Base-by-base conservation (phyloP, 2,888 invertebrate species). In the Candidula unifasciata region DNA sequence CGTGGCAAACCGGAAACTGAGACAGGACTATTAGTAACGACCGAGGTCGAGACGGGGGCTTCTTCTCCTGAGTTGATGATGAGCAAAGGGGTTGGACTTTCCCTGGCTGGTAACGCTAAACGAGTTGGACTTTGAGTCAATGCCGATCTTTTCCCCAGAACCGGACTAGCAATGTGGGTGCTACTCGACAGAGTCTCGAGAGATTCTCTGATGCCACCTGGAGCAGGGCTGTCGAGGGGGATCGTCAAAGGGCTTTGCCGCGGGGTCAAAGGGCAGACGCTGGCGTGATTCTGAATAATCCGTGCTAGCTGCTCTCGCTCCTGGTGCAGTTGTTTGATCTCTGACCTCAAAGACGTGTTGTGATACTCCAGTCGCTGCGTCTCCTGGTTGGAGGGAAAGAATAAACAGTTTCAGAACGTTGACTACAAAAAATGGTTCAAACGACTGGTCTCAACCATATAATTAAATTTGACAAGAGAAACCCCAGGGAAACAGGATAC, bases 221-320 rank as follows among this genome's bases (percentile, higher is more conserved):
- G 76, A 21, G 80, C 18, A 5, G 84, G 84, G 33, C 80, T 80
- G 35, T 84, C 80, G 0, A 80, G 74, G 18, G 71, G 52, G 24
- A 84, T 64, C 1, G 80, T 84, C 54, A 84, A 69, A 1, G 84
- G 84, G 30, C 84, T 84, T 10, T 84, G 84, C 8, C 84, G 73
- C 30, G 84, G 84, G 3, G 84, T 84, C 24, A 84, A 76, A 16
- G 86, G 82, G 44, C 83, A 74, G 30, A 82, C 64, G 60, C 74
- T 78, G 57, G 87, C 86, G 80, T 88, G 88, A 69, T 82, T 85
- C 44, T 84, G 82, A 33, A 88, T 86, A 74, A 87, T 86, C n/a
- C 86, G 83, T 13, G 87, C 83, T 35, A 89, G 85, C 24, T 85
- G 85, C 68, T 89, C 88, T 16, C 87, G 85, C 76, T 90, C 89